Evolutionary conservation across 2,113 vertebrate species (phyloP).

Genomic region (Calidris pugnax): DNA sequence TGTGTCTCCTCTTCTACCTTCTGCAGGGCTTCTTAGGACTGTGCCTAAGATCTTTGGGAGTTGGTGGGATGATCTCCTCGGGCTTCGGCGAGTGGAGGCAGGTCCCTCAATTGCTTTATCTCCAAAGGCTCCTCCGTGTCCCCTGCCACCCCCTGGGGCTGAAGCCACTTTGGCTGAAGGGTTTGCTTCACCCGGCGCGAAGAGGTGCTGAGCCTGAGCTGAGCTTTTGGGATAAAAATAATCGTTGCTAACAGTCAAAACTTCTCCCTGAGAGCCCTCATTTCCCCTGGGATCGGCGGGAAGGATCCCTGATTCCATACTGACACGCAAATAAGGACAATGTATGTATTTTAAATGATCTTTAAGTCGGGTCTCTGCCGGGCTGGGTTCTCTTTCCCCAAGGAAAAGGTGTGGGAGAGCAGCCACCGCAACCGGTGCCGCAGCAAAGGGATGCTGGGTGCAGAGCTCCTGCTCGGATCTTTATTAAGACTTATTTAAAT

Average conservation of each 20-base stretch:
- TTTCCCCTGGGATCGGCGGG: accelerated
- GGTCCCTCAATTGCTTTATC: not conserved
- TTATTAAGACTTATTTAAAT: not conserved
- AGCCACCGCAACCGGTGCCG: not conserved
- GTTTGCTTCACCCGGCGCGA: not conserved
- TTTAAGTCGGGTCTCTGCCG: not conserved
- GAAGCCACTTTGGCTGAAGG: not conserved
- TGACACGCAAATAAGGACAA: not conserved
- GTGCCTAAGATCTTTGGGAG: not conserved
- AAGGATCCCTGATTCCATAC: not conserved
- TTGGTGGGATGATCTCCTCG: accelerated
- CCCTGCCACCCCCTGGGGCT: not conserved
- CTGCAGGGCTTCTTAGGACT: not conserved
- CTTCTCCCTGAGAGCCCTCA: not conserved
- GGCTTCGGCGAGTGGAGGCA: not conserved
- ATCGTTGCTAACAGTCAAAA: not conserved
- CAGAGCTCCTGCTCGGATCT: not conserved
- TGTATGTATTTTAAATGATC: not conserved
- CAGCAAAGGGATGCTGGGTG: not conserved
- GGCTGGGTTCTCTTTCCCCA: not conserved
- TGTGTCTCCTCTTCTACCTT: not conserved
- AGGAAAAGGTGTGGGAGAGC: not conserved
- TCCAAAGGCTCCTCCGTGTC: not conserved
- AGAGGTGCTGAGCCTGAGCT: not conserved
- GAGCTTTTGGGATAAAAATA: not conserved